Conservation (phyloP, 2,888 invertebrate species). For the Bembecia ichneumoniformis region DNA sequence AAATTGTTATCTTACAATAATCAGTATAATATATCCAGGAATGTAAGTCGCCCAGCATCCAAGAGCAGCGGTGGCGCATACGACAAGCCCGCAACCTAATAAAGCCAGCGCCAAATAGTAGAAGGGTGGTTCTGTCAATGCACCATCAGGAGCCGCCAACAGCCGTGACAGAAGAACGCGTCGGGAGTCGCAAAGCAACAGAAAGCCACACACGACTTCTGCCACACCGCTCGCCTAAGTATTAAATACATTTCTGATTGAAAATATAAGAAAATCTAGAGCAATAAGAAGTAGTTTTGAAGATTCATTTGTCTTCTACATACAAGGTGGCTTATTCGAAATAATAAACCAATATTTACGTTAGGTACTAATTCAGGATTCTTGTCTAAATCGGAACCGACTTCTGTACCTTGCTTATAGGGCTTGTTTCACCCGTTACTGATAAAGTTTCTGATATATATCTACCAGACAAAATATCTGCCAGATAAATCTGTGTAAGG, state of each 20-base stretch:
- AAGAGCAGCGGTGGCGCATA: conserved; percentile 78
- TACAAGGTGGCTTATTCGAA: too few relatives aligned
- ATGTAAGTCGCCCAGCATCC: conserved; percentile 88
- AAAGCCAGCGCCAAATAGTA: conserved; percentile 82
- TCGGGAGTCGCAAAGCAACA: conserved; percentile 79
- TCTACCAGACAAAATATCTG: too few relatives aligned
- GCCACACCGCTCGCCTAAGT: conserved; percentile 80
- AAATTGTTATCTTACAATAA: conserved; percentile 66
- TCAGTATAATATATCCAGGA: conserved; percentile 81
- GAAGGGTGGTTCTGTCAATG: conserved; percentile 79
- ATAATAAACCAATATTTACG: too few relatives aligned
- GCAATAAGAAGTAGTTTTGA: too few relatives aligned
- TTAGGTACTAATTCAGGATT: too few relatives aligned
- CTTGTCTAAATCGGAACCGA: too few relatives aligned
- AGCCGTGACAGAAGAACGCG: conserved; percentile 81
- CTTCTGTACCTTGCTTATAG: too few relatives aligned
- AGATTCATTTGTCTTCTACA: too few relatives aligned
- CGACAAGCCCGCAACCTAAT: conserved; percentile 77
- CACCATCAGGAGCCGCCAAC: conserved; percentile 74
- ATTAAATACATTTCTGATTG: background rate
- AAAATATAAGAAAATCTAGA: background rate
- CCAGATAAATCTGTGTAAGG: too few relatives aligned
- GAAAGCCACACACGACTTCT: conserved; percentile 80
- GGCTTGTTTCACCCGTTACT: too few relatives aligned
- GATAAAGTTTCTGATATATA: too few relatives aligned